Percentiles rank a stretch among this genome's conserved stretches.
Conservation (phyloP, 2,797 vertebrate genomes). For the Oreortyx pictus region DNA sequence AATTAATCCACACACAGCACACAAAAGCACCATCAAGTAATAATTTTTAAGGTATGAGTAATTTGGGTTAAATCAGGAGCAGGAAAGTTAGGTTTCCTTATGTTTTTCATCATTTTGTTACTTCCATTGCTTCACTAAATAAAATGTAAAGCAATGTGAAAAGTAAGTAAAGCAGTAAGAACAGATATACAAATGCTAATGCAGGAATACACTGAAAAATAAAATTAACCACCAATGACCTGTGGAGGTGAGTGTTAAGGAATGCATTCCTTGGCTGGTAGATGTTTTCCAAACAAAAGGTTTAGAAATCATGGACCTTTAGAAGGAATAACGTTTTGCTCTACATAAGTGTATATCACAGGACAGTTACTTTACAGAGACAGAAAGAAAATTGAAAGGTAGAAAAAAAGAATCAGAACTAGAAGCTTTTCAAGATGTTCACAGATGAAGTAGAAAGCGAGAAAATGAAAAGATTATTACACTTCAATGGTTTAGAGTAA, state of each 20-base stretch:
- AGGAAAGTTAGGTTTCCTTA: background rate
- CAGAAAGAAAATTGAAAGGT: background rate
- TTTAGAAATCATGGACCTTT: background rate
- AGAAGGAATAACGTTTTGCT: background rate
- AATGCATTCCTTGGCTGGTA: background rate
- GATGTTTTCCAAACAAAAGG: background rate
- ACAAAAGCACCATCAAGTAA: background rate
- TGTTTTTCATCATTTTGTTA: background rate
- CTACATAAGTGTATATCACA: background rate
- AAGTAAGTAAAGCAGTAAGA: background rate
- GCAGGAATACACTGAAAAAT: background rate
- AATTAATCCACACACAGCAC: background rate
- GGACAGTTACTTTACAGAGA: background rate
- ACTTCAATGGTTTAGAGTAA: background rate
- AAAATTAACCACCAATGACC: background rate
- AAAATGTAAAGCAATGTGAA: background rate
- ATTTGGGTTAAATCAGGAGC: background rate
- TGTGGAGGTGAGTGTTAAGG: background rate
- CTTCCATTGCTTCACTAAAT: background rate
- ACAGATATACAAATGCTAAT: background rate
- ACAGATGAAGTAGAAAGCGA: background rate
- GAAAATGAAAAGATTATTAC: background rate
- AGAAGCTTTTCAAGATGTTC: background rate
- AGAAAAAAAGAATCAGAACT: background rate
- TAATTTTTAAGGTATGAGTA: rapidly evolving